Evolutionary conservation across 2,888 invertebrate genomes (phyloP), one percentile per base, ranked within the genome.

Genomic region (Petrolisthes manimaculis): DNA sequence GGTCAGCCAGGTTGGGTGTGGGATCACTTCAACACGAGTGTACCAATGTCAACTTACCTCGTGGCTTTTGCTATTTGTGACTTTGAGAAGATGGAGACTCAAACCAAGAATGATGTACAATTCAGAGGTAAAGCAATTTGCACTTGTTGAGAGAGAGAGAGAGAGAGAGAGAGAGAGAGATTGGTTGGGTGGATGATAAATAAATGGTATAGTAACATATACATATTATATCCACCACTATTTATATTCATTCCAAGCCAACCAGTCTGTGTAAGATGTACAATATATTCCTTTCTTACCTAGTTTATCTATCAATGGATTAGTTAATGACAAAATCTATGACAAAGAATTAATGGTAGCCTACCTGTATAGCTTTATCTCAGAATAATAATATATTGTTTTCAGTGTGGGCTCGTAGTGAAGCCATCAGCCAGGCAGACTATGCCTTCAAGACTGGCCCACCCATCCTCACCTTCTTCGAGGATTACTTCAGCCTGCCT

Each of bases 401-500:
- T 12, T 9, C 14, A 55, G 9, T 54, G 0, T 96, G 95, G 93
- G 94, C 96, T 0, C 95, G 96, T 86, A 94, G 95, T 2, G 95
- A 95, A 71, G 95, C 95, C 24, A 94, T 95, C 8, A 92, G 94
- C 5, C 95, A 96, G 92, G 95, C 95, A 0, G 92, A 93, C 18
- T 97, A 96, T 92, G 97, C 97, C 0, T 94, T 96, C 5, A 94
- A 95, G 51, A 94, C 96, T 0, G 97, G 97, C 0, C 96, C 97
- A 0, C 95, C 95, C 92, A 95, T 96, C 0, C 93, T 98, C 80
- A 94, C 95, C 3, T 96, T 95, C 93, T 97, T 95, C 93, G 96
- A 96, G 92, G 92, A 95, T 0, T 96, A 95, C 93, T 97, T 95
- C 90, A 94, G 94, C 5, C 93, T 95, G 5, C 93, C 94, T 0